These are phyloP conservation scores for Patiria miniata DNA, from an alignment of 35 echinoderm and acorn worm species.

Conservation along the genomic window DNA sequence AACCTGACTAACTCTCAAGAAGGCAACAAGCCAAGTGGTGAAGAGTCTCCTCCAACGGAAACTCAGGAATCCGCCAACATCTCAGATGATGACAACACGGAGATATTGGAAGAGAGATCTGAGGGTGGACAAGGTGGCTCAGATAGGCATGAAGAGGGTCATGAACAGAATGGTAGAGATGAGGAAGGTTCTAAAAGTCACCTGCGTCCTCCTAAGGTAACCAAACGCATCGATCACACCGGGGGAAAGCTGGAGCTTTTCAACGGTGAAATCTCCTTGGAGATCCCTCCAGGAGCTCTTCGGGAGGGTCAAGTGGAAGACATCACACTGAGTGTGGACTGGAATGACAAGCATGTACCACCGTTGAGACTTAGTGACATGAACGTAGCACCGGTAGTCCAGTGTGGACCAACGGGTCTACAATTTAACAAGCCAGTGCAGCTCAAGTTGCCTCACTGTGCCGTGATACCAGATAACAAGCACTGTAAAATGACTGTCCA, in stretches of 20 bases:
- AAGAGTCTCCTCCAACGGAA: too few species aligned
- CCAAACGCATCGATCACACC: not conserved
- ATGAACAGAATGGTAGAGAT: not conserved
- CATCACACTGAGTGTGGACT: not conserved
- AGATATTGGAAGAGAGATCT: too few species aligned
- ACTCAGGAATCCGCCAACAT: too few species aligned
- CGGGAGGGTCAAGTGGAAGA: not conserved
- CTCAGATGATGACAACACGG: too few species aligned
- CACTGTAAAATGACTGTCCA: not conserved
- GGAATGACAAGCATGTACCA: slow-evolving; percentile 11
- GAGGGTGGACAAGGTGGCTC: not conserved
- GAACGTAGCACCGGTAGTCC: slow-evolving; percentile 8
- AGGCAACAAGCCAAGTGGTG: too few species aligned
- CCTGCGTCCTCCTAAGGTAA: not conserved
- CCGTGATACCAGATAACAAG: not conserved
- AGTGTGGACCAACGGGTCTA: slow-evolving; percentile 9
- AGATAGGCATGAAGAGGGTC: not conserved
- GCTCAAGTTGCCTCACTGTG: slow-evolving; percentile 37
- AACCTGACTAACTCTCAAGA: too few species aligned
- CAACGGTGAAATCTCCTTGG: not conserved
- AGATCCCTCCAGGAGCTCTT: slow-evolving; percentile 23
- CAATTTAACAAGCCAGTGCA: slow-evolving; percentile 2
- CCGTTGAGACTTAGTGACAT: not conserved
- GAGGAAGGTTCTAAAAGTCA: not conserved
- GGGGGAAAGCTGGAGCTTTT: not conserved